phyloP scores from a whole-genome alignment of 2,888 invertebrate species.

The Thumatha senex region DNA sequence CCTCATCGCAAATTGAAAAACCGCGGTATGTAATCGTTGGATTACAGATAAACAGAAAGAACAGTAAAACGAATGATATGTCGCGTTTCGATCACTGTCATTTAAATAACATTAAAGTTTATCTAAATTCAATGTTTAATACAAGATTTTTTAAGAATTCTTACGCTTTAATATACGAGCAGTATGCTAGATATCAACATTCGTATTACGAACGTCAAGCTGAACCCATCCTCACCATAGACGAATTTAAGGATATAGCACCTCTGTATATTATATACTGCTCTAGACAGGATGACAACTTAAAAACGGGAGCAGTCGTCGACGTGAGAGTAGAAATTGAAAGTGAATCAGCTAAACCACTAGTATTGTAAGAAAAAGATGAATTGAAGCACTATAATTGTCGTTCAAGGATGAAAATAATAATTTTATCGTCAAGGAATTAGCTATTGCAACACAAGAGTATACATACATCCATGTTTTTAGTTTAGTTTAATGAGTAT shows the following conservation, averaged over 20 bases:
- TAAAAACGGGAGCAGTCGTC: conserved; percentile 33
- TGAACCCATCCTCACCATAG: conserved; percentile 26
- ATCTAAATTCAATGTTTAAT: conserved; percentile 29
- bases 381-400: too few species aligned
- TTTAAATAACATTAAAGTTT: conserved; percentile 48
- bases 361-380: too few species aligned
- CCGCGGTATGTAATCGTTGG: conserved; percentile 46
- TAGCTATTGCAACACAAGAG: too few species aligned
- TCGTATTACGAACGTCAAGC: conserved; percentile 27
- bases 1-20: conserved; percentile 46
- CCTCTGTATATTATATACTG: conserved; percentile 35
- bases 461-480: too few species aligned
- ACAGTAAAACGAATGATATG: conserved; percentile 9
- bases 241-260: conserved; percentile 23
- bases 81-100: conserved; percentile 39
- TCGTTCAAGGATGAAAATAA: too few species aligned
- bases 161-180: conserved; percentile 23
- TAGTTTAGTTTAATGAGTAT: too few species aligned
- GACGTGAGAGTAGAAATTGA: conserved; percentile 38
- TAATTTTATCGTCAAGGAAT: too few species aligned
- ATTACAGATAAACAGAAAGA: background rate
- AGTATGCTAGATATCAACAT: conserved; percentile 34
- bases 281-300: conserved; percentile 32
- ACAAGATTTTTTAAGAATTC: conserved; percentile 26
- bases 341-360: conserved; percentile 19